Evolutionary conservation across 2,113 vertebrate species (phyloP).

Genomic region (Erpornis zantholeuca): DNA sequence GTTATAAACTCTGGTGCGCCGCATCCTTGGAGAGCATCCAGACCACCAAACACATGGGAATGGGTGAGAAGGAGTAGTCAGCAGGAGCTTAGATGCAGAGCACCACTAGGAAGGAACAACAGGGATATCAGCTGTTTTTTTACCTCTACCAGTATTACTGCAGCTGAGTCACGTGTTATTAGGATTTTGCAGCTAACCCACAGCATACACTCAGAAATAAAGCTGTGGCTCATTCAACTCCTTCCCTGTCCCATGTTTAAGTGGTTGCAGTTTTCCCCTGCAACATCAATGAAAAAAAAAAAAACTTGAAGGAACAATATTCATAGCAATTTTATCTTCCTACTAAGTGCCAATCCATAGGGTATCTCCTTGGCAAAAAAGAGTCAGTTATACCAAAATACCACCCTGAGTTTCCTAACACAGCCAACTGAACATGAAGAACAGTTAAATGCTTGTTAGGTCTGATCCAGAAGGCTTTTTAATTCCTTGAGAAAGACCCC

Average conservation of each 20-base stretch:
- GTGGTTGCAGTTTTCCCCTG: neutral
- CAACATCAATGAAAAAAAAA: constrained; percentile 5
- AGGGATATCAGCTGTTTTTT: neutral
- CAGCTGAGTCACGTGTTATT: fast-evolving
- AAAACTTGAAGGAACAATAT: neutral
- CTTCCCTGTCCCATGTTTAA: neutral
- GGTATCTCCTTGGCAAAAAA: neutral
- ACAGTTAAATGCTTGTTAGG: neutral
- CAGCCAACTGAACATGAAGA: neutral
- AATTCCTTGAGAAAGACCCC: neutral
- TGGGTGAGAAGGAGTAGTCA: neutral
- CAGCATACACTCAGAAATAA: neutral
- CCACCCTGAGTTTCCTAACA: neutral
- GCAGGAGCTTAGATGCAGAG: neutral
- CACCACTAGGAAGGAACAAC: neutral
- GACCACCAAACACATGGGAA: neutral
- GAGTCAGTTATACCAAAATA: neutral
- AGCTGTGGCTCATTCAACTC: neutral
- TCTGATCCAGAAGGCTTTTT: neutral
- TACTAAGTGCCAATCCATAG: neutral
- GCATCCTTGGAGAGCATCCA: neutral
- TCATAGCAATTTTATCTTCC: neutral
- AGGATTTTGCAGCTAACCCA: neutral
- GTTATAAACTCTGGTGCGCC: neutral
- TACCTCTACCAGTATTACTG: neutral